Base-by-base conservation (phyloP, 2,888 invertebrate genomes). In the Heteromyza rotundicornis region DNA sequence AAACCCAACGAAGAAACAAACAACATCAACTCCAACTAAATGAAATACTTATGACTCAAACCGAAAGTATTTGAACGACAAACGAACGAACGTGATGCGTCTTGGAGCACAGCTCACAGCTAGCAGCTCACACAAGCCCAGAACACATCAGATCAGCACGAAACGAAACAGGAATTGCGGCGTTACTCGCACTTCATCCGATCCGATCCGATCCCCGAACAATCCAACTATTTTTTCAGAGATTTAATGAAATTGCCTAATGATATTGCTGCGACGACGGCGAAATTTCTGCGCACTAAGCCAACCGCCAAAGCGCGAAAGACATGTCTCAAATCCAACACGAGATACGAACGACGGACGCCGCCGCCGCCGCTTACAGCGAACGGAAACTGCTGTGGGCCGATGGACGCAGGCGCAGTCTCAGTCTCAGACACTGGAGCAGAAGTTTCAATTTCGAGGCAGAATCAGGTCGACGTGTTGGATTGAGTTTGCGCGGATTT, bases 161-260 rank as follows among this genome's bases (percentile, higher is more conserved):
- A 40, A 40, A n/a, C 40, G 23, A 56, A 56, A 56, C 56, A 54
- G 55, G 60, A 58, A 54, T 59, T 35, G 49, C 49, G 16, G 22
- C 23, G 22, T 12, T 49, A 49, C 20, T 20, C 10, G 44, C 36
- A 51, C 51, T 17, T 2, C 32, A 23, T 8, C 32, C 32, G 32
- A 32, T 32, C 32, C 32, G 7, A 12, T 32, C 32, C 32, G 32
- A 32, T 32, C 32, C 12, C 32, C 12, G 12, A 32, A 32, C 32
- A 32, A 5, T n/a, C n/a, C n/a, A n/a, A n/a, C n/a, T n/a, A n/a
- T n/a, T n/a, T n/a, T n/a, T n/a, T n/a, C n/a, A 10, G 10, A 27
- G 27, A 27, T 27, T 27, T 65, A 68, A 69, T 68, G 64, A 68
- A 69, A 69, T 66, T 66, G 65, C 64, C 67, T 69, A 66, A 68